phyloP scores from a whole-genome alignment of 2,888 invertebrate genomes.

The Timandra comae region DNA sequence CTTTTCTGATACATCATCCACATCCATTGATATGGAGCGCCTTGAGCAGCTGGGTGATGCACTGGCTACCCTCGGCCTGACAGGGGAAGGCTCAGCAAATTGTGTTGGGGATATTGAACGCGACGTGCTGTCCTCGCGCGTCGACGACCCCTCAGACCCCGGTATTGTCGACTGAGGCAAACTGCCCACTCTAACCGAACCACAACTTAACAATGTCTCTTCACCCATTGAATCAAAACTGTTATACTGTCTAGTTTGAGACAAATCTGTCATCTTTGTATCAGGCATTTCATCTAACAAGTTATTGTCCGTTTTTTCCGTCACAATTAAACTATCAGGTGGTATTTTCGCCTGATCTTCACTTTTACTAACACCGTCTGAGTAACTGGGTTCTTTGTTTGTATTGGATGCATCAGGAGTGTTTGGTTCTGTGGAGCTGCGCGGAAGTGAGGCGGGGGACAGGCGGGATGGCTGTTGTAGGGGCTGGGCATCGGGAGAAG shows the following conservation, averaged over 20 bases:
- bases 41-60: conserved; percentile 69
- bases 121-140: conserved; percentile 62
- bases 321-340: conserved; percentile 66
- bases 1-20: conserved; percentile 66
- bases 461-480: conserved; percentile 28
- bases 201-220: conserved; percentile 63
- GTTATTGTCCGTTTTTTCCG: conserved; percentile 67
- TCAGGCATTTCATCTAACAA: conserved; percentile 71
- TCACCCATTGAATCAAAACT: conserved; percentile 73
- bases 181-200: conserved; percentile 58
- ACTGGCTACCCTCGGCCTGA: conserved; percentile 48
- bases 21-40: conserved; percentile 68
- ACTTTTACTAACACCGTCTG: conserved; percentile 53
- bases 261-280: conserved; percentile 71
- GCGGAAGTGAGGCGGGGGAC: conserved; percentile 39
- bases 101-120: conserved; percentile 66
- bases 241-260: conserved; percentile 67
- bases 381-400: conserved; percentile 57
- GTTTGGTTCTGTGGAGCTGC: conserved; percentile 46
- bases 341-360: conserved; percentile 62
- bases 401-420: conserved; percentile 48
- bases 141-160: conserved; percentile 51
- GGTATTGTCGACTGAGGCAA: conserved; percentile 56
- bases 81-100: conserved; percentile 66
- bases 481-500: conserved; percentile 42